Evolutionary conservation across 2,113 vertebrate genomes (phyloP).

Genomic region (Nothocercus julius): DNA sequence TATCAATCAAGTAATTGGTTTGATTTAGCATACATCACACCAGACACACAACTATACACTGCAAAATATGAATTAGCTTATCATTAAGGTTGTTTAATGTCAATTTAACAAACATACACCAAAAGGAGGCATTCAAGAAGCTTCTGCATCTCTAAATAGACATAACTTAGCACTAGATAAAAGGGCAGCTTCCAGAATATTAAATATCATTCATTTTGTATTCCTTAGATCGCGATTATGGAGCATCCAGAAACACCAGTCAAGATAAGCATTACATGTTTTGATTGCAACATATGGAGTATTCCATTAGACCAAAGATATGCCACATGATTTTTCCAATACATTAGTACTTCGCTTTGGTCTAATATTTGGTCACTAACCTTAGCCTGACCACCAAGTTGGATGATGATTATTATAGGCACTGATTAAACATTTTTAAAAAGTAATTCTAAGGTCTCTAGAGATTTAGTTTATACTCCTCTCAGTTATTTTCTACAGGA

Average conservation of each 20-base stretch:
- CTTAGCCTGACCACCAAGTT: background rate
- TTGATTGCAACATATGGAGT: background rate
- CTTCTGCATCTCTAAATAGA: background rate
- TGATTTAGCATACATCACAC: background rate
- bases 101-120: background rate
- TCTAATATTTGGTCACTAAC: background rate
- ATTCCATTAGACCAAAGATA: background rate
- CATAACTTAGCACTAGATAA: background rate
- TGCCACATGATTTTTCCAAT: background rate
- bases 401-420: background rate
- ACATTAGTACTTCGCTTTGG: background rate
- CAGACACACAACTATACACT: background rate
- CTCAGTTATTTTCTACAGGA: background rate
- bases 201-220: background rate
- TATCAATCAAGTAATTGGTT: conserved; percentile 9
- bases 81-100: background rate
- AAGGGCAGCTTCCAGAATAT: background rate
- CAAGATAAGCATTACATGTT: background rate
- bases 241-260: background rate
- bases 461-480: background rate
- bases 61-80: background rate
- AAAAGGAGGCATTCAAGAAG: background rate
- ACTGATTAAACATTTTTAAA: background rate
- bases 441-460: background rate
- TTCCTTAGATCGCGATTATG: background rate